Conservation (phyloP, 1,140 invertebrate genomes). For the Colletes gigas region DNA sequence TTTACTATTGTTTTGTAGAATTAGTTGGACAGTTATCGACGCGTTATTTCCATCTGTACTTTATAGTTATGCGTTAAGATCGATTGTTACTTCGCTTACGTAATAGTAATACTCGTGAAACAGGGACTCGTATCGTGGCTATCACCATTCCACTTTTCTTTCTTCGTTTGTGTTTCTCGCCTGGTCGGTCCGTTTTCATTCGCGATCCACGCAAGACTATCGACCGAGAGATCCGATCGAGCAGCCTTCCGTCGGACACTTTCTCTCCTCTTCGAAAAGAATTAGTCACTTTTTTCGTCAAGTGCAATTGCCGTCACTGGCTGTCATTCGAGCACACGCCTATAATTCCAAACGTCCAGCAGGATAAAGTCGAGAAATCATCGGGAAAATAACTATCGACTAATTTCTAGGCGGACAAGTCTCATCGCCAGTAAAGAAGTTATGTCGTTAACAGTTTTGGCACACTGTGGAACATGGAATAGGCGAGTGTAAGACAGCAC, state of each 20-base stretch:
- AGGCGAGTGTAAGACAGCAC: background rate
- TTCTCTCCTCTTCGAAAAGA: slow-evolving; percentile 70
- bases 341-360: too few relatives aligned
- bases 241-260: slow-evolving; percentile 71
- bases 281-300: slow-evolving; percentile 73
- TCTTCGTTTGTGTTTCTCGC: background rate
- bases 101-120: slow-evolving; percentile 35
- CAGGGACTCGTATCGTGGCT: background rate
- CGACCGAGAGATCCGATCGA: slow-evolving; percentile 29
- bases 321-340: background rate
- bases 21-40: too few relatives aligned
- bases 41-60: too few relatives aligned
- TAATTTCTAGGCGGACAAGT: too few relatives aligned
- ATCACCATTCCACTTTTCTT: slow-evolving; percentile 28
- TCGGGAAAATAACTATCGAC: too few relatives aligned
- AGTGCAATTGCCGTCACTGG: background rate
- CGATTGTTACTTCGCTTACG: slow-evolving; percentile 1
- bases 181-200: slow-evolving; percentile 39
- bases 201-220: slow-evolving; percentile 42
- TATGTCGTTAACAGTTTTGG: background rate
- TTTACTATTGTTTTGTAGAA: too few relatives aligned
- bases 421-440: too few relatives aligned
- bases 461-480: background rate
- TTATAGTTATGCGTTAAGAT: too few relatives aligned
- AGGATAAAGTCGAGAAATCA: too few relatives aligned